Conservation (phyloP, 2,888 invertebrate genomes). For the Epinotia brunnichana region DNA sequence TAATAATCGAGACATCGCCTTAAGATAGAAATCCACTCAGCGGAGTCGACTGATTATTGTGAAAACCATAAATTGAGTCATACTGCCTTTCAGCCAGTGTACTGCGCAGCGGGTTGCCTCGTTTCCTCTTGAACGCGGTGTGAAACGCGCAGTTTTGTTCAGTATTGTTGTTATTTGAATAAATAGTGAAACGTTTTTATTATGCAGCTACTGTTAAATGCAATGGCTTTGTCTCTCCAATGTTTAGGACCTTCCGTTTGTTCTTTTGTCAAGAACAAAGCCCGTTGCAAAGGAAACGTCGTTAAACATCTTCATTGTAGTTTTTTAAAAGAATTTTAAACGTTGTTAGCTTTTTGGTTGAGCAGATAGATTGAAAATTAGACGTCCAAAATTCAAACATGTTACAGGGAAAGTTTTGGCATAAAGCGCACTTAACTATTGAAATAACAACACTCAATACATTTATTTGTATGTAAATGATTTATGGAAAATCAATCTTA, state of each 20-base stretch:
- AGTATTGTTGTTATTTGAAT: slow-evolving; percentile 50
- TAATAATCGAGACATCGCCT: too few relatives aligned
- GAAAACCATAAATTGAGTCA: neutral
- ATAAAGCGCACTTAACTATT: too few relatives aligned
- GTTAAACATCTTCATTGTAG: slow-evolving; percentile 27
- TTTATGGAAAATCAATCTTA: too few relatives aligned
- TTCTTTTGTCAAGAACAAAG: slow-evolving; percentile 37
- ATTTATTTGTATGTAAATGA: too few relatives aligned
- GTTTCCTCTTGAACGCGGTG: slow-evolving; percentile 52
- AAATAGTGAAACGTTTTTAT: slow-evolving; percentile 47
- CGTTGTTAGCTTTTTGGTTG: neutral
- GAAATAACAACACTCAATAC: too few relatives aligned
- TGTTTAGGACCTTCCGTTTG: slow-evolving; percentile 38
- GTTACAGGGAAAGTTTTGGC: too few relatives aligned
- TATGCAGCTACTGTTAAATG: slow-evolving; percentile 45
- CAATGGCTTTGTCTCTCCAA: slow-evolving; percentile 37
- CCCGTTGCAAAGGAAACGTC: slow-evolving; percentile 12
- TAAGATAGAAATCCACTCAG: too few relatives aligned
- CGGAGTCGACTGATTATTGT: neutral
- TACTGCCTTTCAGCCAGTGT: neutral
- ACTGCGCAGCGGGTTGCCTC: slow-evolving; percentile 47
- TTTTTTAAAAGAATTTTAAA: slow-evolving; percentile 15
- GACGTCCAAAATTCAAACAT: neutral
- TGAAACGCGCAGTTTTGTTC: slow-evolving; percentile 53
- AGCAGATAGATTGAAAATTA: slow-evolving; percentile 2